Evolutionary conservation across 2,113 vertebrate genomes (phyloP), one percentile per base, ranked within the genome.

Genomic region (Malurus cyaneus): DNA sequence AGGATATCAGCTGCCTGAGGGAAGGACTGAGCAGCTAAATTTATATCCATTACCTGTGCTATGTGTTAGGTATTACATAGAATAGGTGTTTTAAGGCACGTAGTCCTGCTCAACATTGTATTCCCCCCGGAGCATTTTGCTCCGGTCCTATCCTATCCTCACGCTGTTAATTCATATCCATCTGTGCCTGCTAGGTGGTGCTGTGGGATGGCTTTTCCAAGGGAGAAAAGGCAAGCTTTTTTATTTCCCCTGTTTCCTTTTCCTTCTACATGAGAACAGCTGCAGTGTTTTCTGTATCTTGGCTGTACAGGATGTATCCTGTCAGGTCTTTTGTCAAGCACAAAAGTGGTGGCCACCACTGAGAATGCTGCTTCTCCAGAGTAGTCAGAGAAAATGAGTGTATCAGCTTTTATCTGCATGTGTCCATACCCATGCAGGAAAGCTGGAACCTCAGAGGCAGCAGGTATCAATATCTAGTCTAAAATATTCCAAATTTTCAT

Each of bases 121-220:
- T 56, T 60, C 31, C 46, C 16, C 7, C 24, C 17, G 60, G 2
- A 39, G 21, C 59, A 29, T 54, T 93, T 49, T 70, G 25, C 41
- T 61, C 18, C 36, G 47, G 18, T 44, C 24, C 41, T 23, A 8
- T 47, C 10, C 8, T 49, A 8, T 47, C 10, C 8, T 49, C 34
- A 23, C 11, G 14, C 34, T 59, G 17, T 5, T 76, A 13, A 36
- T 29, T 80, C 85, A 29, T 29, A 54, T 5, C 41, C 26, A 14
- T 29, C 54, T 20, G 36, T 47, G 71, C 34, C 93, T 96, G 94
- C 95, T 96, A 97, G 96, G 60, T 96, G 96, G 96, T 90, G 93
- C 95, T 97, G 86, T 95, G 56, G 77, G 90, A 96, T 92, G 92
- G 32, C 50, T 95, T 95, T 97, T 85, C 85, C 49, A 52, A 46